These are phyloP conservation scores for Coelopa pilipes DNA, from an alignment of 2,888 invertebrate species.

Conservation along the genomic window DNA sequence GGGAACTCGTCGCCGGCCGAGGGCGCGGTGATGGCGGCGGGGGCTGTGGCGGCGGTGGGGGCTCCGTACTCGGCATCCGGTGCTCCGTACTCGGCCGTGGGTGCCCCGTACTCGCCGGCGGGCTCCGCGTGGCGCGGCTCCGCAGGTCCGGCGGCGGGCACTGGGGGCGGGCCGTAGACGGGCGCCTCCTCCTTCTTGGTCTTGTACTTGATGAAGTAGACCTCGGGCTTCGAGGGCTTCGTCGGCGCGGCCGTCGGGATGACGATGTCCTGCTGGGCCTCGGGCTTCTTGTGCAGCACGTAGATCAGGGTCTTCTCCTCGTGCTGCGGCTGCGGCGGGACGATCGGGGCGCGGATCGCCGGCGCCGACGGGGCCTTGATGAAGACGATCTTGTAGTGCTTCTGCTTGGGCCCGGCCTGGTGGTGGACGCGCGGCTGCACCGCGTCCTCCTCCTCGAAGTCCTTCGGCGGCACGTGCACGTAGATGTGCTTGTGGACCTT, in stretches of 20 bases:
- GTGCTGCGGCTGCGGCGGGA: conserved; percentile 81
- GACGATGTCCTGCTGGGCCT: conserved; percentile 80
- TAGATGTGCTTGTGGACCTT: conserved; percentile 64
- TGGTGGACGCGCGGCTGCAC: conserved; percentile 57
- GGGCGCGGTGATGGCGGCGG: conserved; percentile 29
- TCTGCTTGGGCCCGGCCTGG: conserved; percentile 75
- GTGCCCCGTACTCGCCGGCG: conserved; percentile 24
- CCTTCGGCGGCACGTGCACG: conserved; percentile 64
- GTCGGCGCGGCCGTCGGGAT: conserved; percentile 82
- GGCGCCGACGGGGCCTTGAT: conserved; percentile 89
- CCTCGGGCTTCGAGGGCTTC: conserved; percentile 87
- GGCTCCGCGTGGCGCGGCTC: conserved; percentile 50
- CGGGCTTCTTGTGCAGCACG: conserved; percentile 87
- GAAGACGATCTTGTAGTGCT: conserved; percentile 91
- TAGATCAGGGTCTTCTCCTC: conserved; percentile 90
- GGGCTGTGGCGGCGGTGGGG: conserved; percentile 43
- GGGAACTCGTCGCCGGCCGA: conserved; percentile 39
- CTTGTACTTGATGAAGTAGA: conserved; percentile 78
- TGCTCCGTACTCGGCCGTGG: conserved; percentile 40
- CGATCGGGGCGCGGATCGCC: conserved; percentile 80
- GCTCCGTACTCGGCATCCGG: conserved; percentile 22
- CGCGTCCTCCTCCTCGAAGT: conserved; percentile 61
- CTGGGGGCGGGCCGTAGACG: conserved; percentile 60
- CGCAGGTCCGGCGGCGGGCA: conserved; percentile 43
- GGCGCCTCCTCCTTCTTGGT: conserved; percentile 62